Evolutionary conservation across 2,113 vertebrate species (phyloP).

Genomic region (Burhinus bistriatus): DNA sequence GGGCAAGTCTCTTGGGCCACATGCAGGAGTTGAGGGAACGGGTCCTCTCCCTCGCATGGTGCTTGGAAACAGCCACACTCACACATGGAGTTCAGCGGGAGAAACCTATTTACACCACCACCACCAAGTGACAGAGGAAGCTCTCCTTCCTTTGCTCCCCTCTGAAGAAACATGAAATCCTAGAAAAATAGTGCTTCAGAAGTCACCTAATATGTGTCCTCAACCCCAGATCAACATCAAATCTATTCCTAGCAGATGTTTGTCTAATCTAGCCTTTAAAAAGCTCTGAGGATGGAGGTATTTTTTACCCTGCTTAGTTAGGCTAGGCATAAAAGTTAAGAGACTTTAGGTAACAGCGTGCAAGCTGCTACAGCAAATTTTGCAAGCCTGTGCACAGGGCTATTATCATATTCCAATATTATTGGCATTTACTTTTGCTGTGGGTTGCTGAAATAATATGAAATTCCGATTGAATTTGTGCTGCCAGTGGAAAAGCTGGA

Average conservation of each 20-base stretch:
- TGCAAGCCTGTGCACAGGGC: not conserved
- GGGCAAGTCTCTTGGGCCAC: not conserved
- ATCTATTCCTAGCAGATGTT: not conserved
- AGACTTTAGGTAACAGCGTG: not conserved
- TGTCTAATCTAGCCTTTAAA: not conserved
- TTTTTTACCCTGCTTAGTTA: not conserved
- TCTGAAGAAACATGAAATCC: not conserved
- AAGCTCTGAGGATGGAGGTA: not conserved
- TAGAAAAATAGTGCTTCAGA: not conserved
- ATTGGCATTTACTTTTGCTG: not conserved
- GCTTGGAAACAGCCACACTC: not conserved
- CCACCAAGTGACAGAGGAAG: not conserved
- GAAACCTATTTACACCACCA: not conserved
- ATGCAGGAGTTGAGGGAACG: not conserved
- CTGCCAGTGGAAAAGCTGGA: constrained; percentile 7
- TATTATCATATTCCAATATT: not conserved
- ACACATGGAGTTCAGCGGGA: not conserved
- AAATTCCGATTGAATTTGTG: constrained; percentile 38
- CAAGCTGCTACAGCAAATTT: not conserved
- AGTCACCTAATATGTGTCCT: accelerated
- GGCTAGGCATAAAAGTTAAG: not conserved
- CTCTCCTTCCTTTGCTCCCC: not conserved
- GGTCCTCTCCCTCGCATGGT: not conserved
- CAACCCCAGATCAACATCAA: not conserved
- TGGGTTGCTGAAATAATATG: not conserved